Evolutionary conservation across 2,888 invertebrate genomes (phyloP).

Genomic region (Dorcus parallelipipedus): DNA sequence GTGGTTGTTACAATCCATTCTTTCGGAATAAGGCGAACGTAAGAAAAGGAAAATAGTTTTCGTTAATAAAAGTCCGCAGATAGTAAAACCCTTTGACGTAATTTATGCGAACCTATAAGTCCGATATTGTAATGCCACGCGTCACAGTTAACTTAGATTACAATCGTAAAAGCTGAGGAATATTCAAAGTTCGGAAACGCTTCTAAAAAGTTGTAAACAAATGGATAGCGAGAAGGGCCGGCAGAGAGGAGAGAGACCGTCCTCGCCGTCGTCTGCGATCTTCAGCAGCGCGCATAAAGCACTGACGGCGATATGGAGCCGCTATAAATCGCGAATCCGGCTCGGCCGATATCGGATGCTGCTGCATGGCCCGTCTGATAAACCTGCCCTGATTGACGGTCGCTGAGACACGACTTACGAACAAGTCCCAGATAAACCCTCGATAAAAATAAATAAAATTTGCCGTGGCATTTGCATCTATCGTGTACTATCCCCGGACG

Average conservation of each 20-base stretch:
- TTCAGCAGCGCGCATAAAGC: slow-evolving; percentile 25
- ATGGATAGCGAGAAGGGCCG: neutral
- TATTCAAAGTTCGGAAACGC: too few species aligned
- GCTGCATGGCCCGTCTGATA: slow-evolving; percentile 21
- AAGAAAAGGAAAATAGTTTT: too few species aligned
- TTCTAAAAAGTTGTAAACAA: neutral
- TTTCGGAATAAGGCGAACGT: too few species aligned
- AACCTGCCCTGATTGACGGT: slow-evolving; percentile 38
- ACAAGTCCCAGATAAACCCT: slow-evolving; percentile 35
- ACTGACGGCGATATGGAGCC: slow-evolving; percentile 24
- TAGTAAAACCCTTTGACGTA: too few species aligned
- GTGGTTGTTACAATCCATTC: too few species aligned
- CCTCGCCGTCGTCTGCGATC: slow-evolving; percentile 6
- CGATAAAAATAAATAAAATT: slow-evolving; percentile 36
- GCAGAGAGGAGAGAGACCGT: neutral
- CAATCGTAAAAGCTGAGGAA: too few species aligned
- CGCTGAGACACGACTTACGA: slow-evolving; percentile 35
- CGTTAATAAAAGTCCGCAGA: too few species aligned
- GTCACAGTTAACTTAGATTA: too few species aligned
- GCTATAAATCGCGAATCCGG: slow-evolving; percentile 26
- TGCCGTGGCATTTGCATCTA: slow-evolving; percentile 34
- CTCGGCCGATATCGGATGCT: slow-evolving; percentile 22
- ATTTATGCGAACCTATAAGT: too few species aligned
- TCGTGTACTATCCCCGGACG: slow-evolving; percentile 17
- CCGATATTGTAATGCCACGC: too few species aligned